Conservation (phyloP, 2,113 vertebrate species). For the Rhipidura dahli region DNA sequence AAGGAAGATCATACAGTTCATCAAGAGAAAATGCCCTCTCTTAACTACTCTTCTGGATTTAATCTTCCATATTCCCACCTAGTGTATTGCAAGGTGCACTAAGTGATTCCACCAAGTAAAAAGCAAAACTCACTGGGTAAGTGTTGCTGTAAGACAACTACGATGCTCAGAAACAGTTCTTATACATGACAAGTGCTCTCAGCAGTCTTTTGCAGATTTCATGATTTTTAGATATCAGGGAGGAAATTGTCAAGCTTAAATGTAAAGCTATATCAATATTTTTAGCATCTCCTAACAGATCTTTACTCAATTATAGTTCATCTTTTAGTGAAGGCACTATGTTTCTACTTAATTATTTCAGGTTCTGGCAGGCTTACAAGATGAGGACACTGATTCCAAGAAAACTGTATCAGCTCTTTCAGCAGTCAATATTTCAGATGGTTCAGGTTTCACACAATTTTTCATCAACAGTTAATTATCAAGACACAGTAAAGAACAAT, state of each 20-base stretch:
- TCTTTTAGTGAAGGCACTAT: conserved; percentile 35
- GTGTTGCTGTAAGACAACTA: neutral
- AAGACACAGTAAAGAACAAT: neutral
- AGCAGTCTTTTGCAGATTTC: neutral
- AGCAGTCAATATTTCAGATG: conserved; percentile 28
- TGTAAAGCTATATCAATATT: conserved; percentile 13
- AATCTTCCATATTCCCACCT: neutral
- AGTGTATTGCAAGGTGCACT: neutral
- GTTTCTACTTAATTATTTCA: conserved; percentile 46
- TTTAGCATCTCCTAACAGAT: conserved; percentile 16
- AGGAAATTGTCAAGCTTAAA: conserved; percentile 3
- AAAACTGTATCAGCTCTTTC: conserved; percentile 7
- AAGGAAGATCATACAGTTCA: neutral
- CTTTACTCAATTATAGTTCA: conserved; percentile 45
- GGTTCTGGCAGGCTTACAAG: conserved; percentile 6
- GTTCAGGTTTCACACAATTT: neutral
- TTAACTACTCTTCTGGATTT: neutral
- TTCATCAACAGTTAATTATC: conserved; percentile 1
- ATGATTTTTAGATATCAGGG: neutral
- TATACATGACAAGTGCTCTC: neutral
- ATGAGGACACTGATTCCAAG: conserved; percentile 12
- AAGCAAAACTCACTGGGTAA: neutral
- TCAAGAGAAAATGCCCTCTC: neutral
- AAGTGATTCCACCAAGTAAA: neutral
- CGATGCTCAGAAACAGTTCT: neutral